A percentile compares a stretch with the other conserved stretches of the same genome.
Evolutionary conservation across 2,888 invertebrate genomes (phyloP).

Genomic region (Alcis repandata): DNA sequence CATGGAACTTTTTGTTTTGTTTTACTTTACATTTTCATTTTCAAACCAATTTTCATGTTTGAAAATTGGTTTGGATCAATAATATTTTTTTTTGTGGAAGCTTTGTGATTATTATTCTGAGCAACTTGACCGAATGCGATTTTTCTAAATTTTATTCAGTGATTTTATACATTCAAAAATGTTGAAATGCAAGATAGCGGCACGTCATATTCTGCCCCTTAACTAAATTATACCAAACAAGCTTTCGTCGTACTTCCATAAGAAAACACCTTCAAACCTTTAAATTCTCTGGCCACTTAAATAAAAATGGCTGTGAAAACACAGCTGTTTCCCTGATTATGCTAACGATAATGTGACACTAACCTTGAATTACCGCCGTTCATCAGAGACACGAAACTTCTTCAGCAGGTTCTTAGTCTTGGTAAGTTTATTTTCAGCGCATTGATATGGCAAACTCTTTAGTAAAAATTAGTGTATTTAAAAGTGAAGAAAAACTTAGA

Average conservation of each 20-base stretch:
- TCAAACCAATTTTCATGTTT: no score
- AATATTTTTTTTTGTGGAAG: no score
- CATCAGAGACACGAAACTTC: slow-evolving; percentile 36
- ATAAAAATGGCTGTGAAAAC: slow-evolving; percentile 47
- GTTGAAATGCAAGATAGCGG: no score
- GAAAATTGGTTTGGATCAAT: no score
- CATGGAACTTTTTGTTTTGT: no score
- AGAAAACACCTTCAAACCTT: background rate
- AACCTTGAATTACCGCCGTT: slow-evolving; percentile 56
- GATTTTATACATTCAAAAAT: no score
- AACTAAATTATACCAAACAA: background rate
- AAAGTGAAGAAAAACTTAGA: no score
- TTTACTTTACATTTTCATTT: no score
- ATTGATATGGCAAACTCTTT: slow-evolving; percentile 11
- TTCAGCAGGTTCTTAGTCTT: background rate
- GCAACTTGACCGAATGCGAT: no score
- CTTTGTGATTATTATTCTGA: no score
- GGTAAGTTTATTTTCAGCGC: slow-evolving; percentile 34
- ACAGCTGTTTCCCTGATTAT: slow-evolving; percentile 65
- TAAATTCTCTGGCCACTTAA: slow-evolving; percentile 19
- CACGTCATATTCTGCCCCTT: no score
- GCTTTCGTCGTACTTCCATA: background rate
- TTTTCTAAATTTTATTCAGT: no score
- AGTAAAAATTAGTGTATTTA: background rate
- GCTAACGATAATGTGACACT: slow-evolving; percentile 69